Percentiles rank a stretch among this genome's conserved stretches.
phyloP scores from a whole-genome alignment of 1,140 invertebrate genomes.

The Panonychus citri region DNA sequence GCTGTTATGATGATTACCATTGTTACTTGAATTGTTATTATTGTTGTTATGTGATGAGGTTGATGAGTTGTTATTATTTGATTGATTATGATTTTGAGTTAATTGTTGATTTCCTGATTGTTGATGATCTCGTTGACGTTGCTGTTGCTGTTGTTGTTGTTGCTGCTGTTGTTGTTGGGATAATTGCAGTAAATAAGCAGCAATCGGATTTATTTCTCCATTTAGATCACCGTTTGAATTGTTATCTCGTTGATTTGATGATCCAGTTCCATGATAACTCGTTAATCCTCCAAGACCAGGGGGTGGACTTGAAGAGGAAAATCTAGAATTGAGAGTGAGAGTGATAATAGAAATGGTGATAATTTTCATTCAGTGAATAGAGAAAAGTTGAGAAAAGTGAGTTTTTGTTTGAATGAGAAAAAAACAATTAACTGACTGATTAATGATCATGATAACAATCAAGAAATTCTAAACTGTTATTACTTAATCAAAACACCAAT shows the following conservation, averaged over 20 bases:
- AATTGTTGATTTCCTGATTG: too few species aligned
- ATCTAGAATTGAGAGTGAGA: background rate
- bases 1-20: constrained; percentile 6
- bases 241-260: background rate
- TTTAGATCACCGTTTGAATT: background rate
- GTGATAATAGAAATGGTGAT: too few species aligned
- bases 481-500: too few species aligned
- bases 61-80: background rate
- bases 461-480: too few species aligned
- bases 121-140: too few species aligned
- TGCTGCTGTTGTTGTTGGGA: constrained; percentile 11
- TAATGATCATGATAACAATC: too few species aligned
- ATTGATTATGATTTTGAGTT: background rate
- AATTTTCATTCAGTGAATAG: too few species aligned
- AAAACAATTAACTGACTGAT: too few species aligned
- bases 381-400: too few species aligned
- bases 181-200: constrained; percentile 11
- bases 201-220: constrained; percentile 8
- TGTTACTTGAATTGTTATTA: constrained; percentile 9
- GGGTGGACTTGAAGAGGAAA: constrained; percentile 2
- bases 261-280: background rate
- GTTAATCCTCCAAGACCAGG: background rate
- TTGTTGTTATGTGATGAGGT: constrained; percentile 2
- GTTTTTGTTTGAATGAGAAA: too few species aligned
- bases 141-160: constrained; percentile 2